Evolutionary conservation across 2,797 vertebrate genomes (phyloP).

Genomic region (Myotis planiceps): DNA sequence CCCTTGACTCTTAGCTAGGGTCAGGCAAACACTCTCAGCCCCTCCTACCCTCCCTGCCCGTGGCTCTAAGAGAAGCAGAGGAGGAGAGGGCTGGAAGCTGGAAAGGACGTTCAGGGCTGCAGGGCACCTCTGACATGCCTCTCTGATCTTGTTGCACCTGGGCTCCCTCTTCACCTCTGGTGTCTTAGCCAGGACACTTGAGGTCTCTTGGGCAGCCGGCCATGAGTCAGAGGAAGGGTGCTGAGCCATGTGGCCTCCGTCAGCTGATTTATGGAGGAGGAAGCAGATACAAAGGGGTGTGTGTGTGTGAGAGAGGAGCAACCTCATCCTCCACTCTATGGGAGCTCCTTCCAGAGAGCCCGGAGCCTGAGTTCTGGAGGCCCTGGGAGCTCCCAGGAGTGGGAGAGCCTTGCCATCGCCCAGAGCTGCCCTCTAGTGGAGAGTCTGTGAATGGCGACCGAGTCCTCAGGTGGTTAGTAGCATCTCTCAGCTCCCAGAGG

Average conservation of each 20-base stretch:
- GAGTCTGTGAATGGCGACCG: neutral
- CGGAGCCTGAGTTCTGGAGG: neutral
- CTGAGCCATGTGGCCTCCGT: neutral
- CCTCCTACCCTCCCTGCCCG: rapidly evolving
- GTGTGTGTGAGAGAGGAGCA: neutral
- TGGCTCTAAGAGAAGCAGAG: neutral
- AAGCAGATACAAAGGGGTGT: neutral
- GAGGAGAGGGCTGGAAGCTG: neutral
- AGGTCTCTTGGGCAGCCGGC: neutral
- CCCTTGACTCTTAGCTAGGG: neutral
- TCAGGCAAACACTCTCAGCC: neutral
- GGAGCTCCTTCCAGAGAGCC: neutral
- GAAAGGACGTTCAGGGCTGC: neutral
- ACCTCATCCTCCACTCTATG: neutral
- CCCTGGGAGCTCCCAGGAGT: neutral
- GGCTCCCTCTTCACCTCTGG: rapidly evolving
- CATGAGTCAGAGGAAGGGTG: neutral
- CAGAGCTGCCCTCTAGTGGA: constrained; percentile 71
- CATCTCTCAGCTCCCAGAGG: neutral
- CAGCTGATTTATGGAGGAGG: neutral
- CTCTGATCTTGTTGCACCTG: neutral
- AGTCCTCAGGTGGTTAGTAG: neutral
- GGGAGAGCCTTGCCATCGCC: neutral
- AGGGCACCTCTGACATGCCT: neutral
- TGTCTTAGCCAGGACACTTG: neutral